Evolutionary conservation across 2,797 vertebrate species (phyloP).

Genomic region (Thunnus albacares): DNA sequence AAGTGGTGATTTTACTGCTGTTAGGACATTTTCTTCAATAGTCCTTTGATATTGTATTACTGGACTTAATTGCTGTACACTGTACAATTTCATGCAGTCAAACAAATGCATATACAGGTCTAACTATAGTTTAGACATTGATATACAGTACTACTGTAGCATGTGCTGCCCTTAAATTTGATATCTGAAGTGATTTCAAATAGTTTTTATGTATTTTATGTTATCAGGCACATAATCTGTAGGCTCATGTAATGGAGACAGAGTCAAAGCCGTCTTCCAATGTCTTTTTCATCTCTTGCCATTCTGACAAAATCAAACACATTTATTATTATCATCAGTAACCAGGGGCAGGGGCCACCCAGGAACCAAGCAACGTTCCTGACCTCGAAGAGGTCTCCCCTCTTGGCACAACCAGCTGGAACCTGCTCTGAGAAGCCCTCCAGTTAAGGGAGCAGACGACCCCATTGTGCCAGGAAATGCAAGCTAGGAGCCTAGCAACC

Average conservation of each 20-base stretch:
- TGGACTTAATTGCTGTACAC: background rate
- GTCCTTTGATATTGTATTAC: conserved; percentile 21
- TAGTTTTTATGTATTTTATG: no score
- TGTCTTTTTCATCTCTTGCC: background rate
- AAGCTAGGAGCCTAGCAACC: no score
- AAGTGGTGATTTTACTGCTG: conserved; percentile 34
- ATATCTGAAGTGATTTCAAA: background rate
- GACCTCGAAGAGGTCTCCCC: no score
- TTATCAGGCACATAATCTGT: no score
- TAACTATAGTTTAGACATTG: background rate
- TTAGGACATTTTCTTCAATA: conserved; percentile 20
- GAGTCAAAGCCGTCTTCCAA: background rate
- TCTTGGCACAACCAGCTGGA: no score
- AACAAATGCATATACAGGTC: background rate
- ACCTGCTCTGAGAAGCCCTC: no score
- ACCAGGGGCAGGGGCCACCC: no score
- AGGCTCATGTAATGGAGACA: background rate
- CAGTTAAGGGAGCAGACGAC: no score
- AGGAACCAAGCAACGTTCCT: no score
- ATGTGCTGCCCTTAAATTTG: background rate
- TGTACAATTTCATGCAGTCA: background rate
- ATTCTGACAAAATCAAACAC: background rate
- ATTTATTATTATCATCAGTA: background rate
- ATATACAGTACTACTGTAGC: background rate
- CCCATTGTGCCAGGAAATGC: no score